phyloP scores from a whole-genome alignment of 1,140 invertebrate genomes.

The Solenopsis invicta region DNA sequence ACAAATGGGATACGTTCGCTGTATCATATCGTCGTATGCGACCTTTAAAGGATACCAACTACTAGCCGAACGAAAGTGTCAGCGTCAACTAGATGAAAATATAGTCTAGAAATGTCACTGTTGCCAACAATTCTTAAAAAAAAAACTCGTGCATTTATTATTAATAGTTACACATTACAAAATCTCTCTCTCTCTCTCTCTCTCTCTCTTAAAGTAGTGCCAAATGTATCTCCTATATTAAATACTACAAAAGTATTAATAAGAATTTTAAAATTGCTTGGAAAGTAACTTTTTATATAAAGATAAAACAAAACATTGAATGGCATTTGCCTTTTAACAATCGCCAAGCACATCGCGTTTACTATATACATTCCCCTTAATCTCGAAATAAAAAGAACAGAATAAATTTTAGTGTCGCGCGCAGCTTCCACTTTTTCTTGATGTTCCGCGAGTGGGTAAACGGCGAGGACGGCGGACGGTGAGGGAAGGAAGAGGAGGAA shows the following conservation, averaged over 20 bases:
- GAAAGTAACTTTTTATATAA: background rate
- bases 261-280: conserved; percentile 4
- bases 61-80: background rate
- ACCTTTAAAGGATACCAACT: conserved; percentile 15
- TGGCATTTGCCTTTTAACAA: background rate
- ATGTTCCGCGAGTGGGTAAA: conserved; percentile 5
- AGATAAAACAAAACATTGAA: background rate
- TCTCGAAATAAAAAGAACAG: conserved; percentile 53
- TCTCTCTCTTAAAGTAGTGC: background rate
- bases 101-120: background rate
- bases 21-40: conserved; percentile 33
- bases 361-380: conserved; percentile 30
- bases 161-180: background rate
- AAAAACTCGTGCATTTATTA: background rate
- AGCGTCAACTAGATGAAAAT: background rate
- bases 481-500: background rate
- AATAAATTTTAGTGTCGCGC: conserved; percentile 28
- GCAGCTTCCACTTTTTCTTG: conserved; percentile 38
- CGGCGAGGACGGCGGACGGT: background rate
- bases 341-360: conserved; percentile 8
- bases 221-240: background rate
- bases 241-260: conserved; percentile 18
- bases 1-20: conserved; percentile 33
- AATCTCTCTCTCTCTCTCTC: background rate
- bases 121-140: background rate